phyloP scores from a whole-genome alignment of 1,140 invertebrate species.

The Panonychus citri region DNA sequence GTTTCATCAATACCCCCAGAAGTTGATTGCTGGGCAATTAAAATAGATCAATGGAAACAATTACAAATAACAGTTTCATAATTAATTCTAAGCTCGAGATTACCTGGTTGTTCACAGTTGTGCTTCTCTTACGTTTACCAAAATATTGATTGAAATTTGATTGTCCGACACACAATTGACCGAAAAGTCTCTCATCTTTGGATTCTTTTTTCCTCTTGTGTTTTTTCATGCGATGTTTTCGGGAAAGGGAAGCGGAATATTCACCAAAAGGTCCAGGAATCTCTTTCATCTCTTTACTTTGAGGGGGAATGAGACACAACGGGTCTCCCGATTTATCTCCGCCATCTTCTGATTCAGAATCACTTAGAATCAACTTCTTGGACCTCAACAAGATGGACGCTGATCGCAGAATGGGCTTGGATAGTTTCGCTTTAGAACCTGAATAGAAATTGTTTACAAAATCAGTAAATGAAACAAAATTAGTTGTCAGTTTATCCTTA shows the following conservation, averaged over 20 bases:
- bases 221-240: neutral
- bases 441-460: neutral
- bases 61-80: neutral
- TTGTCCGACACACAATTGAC: neutral
- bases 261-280: neutral
- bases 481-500: neutral
- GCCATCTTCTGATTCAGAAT: neutral
- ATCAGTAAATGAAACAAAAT: neutral
- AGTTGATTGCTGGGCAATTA: neutral
- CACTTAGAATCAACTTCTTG: neutral
- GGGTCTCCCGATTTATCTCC: neutral
- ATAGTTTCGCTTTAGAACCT: neutral
- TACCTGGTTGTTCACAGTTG: neutral
- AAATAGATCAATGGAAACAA: neutral
- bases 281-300: neutral
- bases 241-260: neutral
- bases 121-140: conserved; percentile 1
- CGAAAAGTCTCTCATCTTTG: neutral
- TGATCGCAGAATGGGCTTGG: neutral
- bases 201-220: neutral
- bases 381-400: neutral
- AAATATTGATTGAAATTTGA: neutral
- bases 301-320: neutral
- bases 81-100: no score
- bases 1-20: neutral